Percentiles rank a stretch among this genome's conserved stretches.
Conservation (phyloP, 1,140 invertebrate genomes). For the Formica exsecta region DNA sequence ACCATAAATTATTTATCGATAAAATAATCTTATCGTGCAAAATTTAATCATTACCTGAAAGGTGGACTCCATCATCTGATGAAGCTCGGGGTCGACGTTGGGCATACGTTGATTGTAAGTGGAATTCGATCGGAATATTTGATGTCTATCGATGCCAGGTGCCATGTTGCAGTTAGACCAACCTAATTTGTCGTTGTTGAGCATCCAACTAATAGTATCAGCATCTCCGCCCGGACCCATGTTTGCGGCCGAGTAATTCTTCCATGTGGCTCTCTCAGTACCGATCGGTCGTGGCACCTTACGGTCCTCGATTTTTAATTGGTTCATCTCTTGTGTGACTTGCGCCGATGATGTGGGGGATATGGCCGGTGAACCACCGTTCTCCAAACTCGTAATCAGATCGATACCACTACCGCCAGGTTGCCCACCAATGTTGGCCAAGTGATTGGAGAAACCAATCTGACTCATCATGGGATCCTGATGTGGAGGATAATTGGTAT, state of each 20-base stretch:
- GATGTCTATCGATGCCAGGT: constrained; percentile 82
- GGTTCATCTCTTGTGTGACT: constrained; percentile 80
- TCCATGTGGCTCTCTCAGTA: constrained; percentile 90
- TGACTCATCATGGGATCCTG: constrained; percentile 83
- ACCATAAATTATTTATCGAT: neutral
- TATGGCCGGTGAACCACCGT: constrained; percentile 89
- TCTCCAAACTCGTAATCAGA: constrained; percentile 86
- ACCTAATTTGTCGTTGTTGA: constrained; percentile 87
- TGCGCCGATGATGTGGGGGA: constrained; percentile 87
- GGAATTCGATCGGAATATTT: constrained; percentile 83
- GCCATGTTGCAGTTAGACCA: constrained; percentile 78
- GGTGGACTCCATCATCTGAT: constrained; percentile 85
- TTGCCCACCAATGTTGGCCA: constrained; percentile 83
- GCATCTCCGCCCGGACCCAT: constrained; percentile 83
- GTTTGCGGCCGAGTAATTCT: constrained; percentile 83
- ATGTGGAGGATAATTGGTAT: constrained; percentile 80
- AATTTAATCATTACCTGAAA: constrained; percentile 83
- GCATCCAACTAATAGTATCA: constrained; percentile 88
- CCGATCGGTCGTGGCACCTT: constrained; percentile 92
- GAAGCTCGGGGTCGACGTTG: constrained; percentile 83
- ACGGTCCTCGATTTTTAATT: constrained; percentile 88
- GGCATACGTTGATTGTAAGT: constrained; percentile 81
- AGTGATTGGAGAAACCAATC: constrained; percentile 82
- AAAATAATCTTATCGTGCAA: neutral
- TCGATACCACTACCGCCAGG: constrained; percentile 83